Evolutionary conservation across 2,888 invertebrate genomes (phyloP), one percentile per base, ranked within the genome.

Genomic region (Hyposoter didymator): DNA sequence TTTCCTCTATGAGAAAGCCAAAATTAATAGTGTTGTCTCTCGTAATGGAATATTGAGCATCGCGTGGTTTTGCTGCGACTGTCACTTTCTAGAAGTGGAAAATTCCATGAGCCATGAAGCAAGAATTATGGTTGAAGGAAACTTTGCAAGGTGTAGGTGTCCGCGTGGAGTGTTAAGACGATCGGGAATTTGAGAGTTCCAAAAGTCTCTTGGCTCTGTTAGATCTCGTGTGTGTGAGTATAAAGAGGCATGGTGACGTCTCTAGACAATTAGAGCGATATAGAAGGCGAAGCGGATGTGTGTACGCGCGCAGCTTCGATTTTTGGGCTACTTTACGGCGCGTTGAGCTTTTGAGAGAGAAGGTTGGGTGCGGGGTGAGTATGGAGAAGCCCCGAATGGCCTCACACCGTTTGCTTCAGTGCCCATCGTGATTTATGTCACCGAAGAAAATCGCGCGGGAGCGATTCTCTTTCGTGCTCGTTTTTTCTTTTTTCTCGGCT

Each of bases 401-500:
- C 74, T 75, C 82, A 62, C 79, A 78, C 85, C 69, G 62, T 75
- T 74, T 35, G 22, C 67, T 66, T 72, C 73, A 80, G 66, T 59
- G 62, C 79, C 75, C 78, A 52, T 79, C 76, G 73, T 83, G 85
- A 86, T 83, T 83, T 86, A 83, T 86, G 79, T 76, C 79, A 35
- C 84, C 78, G 79, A 85, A 76, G 86, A 86, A 87, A 86, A 84
- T 84, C 86, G 87, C 82, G 85, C 83, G 82, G 73, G 84, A 84
- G 76, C 49, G 62, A 35, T 76, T 66, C 75, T 79, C 80, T 76
- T 59, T 67, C 55, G 73, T 67, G 64, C 47, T 35, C 35, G 32
- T 78, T 67, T 22, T 35, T 35, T 12, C 47, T 35, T 69, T 14
- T 39, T 66, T 22, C 72, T 64, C 52, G 22, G 7, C 22, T 49